Percentiles rank a stretch among this genome's conserved stretches.
These are phyloP conservation scores for Herpetotheres cachinnans DNA, from an alignment of 2,113 vertebrate genomes.

Conservation along the genomic window DNA sequence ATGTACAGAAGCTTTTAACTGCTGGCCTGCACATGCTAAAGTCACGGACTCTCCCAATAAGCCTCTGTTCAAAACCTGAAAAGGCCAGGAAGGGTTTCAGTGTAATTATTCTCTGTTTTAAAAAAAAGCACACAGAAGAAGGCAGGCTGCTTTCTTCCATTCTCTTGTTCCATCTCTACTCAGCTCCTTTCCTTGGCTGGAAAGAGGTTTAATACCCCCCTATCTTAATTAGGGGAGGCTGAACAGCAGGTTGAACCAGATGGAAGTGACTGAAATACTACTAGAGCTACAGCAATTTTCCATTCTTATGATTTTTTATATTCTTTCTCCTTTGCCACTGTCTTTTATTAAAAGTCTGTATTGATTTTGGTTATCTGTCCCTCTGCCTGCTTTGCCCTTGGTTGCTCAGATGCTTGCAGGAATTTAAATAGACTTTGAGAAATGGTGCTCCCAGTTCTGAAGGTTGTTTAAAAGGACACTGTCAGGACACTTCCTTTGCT, in stretches of 20 bases:
- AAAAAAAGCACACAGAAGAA: background rate
- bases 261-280: background rate
- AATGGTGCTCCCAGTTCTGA: background rate
- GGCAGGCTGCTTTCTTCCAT: background rate
- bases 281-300: background rate
- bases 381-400: background rate
- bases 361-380: constrained; percentile 22
- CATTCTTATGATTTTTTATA: background rate
- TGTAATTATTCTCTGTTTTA: background rate
- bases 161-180: background rate
- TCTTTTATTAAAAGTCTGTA: background rate
- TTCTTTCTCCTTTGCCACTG: background rate
- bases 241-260: background rate
- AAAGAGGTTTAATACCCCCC: background rate
- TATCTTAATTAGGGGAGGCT: background rate
- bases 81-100: background rate
- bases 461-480: background rate
- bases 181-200: background rate
- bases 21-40: background rate
- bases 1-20: background rate
- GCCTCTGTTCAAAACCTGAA: background rate
- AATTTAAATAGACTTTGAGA: constrained; percentile 20
- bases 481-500: background rate
- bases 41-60: background rate
- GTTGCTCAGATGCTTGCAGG: background rate